These are phyloP conservation scores for Tetranychus piercei DNA, from an alignment of 2,888 invertebrate species.

Conservation along the genomic window DNA sequence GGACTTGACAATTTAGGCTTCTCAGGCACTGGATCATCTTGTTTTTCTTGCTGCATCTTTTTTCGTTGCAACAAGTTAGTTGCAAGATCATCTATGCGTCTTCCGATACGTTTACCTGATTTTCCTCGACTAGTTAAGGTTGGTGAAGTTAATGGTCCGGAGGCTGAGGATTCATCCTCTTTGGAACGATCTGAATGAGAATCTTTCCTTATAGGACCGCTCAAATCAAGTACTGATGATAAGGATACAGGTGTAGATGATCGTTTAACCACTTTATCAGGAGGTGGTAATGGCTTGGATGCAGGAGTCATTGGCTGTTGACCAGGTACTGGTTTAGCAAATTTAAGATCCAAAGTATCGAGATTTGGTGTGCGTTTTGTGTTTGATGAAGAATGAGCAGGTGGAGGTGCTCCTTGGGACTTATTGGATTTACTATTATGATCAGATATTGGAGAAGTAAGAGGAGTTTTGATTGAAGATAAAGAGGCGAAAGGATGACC, in stretches of 20 bases:
- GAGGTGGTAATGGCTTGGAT: not conserved
- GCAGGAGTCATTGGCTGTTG: slow-evolving; percentile 17
- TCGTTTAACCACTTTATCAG: slow-evolving; percentile 16
- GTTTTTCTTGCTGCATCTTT: slow-evolving; percentile 23
- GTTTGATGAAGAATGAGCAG: slow-evolving; percentile 27
- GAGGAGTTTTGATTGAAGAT: not conserved
- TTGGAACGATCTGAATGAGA: not conserved
- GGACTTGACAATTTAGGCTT: not conserved
- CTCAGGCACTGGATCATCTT: slow-evolving; percentile 7
- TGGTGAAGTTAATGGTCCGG: not conserved
- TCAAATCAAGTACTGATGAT: slow-evolving; percentile 26
- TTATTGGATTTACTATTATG: not conserved
- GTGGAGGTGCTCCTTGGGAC: slow-evolving; percentile 23
- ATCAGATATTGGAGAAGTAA: not conserved
- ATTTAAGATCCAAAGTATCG: slow-evolving; percentile 25
- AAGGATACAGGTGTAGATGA: slow-evolving; percentile 19
- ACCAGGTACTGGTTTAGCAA: slow-evolving; percentile 23
- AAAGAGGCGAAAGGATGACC: not conserved
- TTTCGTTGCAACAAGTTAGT: slow-evolving; percentile 28
- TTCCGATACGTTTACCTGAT: slow-evolving; percentile 23
- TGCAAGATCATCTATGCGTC: slow-evolving; percentile 28
- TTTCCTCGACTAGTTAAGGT: slow-evolving; percentile 14
- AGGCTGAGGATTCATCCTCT: not conserved
- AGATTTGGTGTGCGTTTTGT: slow-evolving; percentile 21
- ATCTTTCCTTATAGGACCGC: slow-evolving; percentile 21